A percentile compares a stretch with the other conserved stretches of the same genome.
These are phyloP conservation scores for Chymomyza procnemis DNA, from an alignment of 2,888 invertebrate species.

Conservation along the genomic window DNA sequence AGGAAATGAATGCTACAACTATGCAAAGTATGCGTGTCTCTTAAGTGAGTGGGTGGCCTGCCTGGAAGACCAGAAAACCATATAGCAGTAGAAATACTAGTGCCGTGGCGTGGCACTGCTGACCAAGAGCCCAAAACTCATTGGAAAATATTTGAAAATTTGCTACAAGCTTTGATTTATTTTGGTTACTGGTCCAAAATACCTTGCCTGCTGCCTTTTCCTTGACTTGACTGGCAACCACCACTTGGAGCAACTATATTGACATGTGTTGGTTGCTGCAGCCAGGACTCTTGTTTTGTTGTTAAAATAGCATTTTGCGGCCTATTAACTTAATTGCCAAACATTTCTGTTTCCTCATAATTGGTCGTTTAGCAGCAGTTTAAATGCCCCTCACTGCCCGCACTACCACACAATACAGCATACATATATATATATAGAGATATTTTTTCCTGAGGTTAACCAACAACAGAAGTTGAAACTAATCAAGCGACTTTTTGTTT, in stretches of 20 bases:
- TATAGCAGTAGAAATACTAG: not conserved
- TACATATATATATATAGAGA: not conserved
- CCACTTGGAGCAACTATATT: not conserved
- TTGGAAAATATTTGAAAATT: conserved; percentile 39
- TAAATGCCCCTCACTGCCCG: no score
- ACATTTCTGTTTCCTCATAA: conserved; percentile 23
- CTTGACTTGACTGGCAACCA: not conserved
- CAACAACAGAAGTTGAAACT: not conserved
- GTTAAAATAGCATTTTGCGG: conserved; percentile 36
- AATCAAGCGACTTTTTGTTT: not conserved
- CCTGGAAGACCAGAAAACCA: no score
- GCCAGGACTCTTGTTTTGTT: not conserved
- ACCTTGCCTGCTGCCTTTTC: not conserved
- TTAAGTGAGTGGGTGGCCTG: conserved; percentile 10
- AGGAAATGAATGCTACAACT: not conserved
- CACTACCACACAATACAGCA: not conserved
- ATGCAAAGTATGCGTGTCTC: not conserved
- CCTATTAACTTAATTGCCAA: conserved; percentile 29
- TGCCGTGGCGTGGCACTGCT: not conserved
- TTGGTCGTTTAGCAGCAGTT: conserved; percentile 33
- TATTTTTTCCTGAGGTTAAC: not conserved
- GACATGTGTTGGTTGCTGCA: not conserved
- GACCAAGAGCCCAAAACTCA: conserved; percentile 12
- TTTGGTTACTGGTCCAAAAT: conserved; percentile 8
- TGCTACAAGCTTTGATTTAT: conserved; percentile 44